Conservation (phyloP, 2,797 vertebrate species). For the Tarsius wallacei region DNA sequence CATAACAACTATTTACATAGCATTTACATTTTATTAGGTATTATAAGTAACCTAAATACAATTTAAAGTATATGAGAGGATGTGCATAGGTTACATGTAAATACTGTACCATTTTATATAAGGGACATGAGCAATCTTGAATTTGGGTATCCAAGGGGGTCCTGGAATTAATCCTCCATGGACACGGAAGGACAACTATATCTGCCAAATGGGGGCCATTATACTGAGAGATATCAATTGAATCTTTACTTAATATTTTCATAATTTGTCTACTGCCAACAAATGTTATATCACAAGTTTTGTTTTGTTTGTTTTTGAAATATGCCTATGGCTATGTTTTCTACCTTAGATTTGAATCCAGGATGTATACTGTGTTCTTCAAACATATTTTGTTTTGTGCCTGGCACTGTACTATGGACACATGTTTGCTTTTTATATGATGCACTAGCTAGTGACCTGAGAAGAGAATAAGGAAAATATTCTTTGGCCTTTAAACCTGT, state of each 20-base stretch:
- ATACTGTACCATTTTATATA: background rate
- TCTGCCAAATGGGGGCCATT: background rate
- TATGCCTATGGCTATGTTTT: background rate
- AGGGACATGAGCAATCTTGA: background rate
- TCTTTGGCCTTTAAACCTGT: constrained; percentile 34
- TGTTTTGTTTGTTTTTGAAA: background rate
- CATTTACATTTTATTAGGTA: background rate
- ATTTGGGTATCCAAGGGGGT: background rate
- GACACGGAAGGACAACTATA: background rate
- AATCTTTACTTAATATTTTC: constrained; percentile 48
- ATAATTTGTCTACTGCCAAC: constrained; percentile 24
- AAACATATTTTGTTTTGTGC: background rate
- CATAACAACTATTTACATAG: background rate
- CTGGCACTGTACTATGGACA: background rate
- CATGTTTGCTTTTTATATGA: constrained; percentile 16
- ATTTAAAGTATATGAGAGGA: background rate
- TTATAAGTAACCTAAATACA: background rate
- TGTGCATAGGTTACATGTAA: background rate
- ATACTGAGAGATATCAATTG: background rate
- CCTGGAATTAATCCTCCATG: background rate
- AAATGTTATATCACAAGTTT: background rate
- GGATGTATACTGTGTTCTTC: background rate
- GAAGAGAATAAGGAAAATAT: constrained; percentile 26
- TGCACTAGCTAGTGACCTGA: background rate
- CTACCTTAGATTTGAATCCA: constrained; percentile 12